Conservation (phyloP, 2,797 vertebrate species). For the Spinus olivaceus region DNA sequence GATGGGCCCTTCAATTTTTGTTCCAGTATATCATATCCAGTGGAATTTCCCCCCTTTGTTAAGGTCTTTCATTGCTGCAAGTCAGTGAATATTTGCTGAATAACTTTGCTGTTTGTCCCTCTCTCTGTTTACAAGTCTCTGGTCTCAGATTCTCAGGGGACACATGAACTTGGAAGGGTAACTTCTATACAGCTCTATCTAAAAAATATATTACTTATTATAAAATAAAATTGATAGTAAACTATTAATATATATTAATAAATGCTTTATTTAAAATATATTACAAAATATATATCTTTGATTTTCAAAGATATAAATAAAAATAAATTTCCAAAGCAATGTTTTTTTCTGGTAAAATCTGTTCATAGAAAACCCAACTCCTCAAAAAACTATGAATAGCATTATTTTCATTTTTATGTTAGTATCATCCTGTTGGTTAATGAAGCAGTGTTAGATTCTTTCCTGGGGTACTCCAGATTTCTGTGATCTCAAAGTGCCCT, state of each 20-base stretch:
- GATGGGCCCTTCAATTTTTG: neutral
- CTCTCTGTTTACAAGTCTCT: neutral
- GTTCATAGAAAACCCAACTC: neutral
- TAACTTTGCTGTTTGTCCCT: neutral
- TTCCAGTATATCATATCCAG: fast-evolving
- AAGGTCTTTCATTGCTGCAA: neutral
- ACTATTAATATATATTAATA: neutral
- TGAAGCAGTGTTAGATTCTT: neutral
- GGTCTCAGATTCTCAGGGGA: neutral
- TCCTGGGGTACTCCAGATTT: neutral
- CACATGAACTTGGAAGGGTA: neutral
- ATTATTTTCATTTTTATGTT: neutral
- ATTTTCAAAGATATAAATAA: neutral
- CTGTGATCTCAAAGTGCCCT: neutral
- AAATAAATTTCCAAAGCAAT: neutral
- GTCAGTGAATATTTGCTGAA: neutral
- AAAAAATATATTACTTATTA: neutral
- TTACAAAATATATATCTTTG: neutral
- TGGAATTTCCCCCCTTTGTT: neutral
- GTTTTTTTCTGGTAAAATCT: neutral
- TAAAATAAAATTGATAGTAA: neutral
- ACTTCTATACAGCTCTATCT: neutral
- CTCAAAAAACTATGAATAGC: neutral
- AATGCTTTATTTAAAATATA: neutral
- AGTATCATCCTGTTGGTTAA: neutral